Base-by-base conservation (phyloP, 2,113 vertebrate genomes). In the Engystomops pustulosus region DNA sequence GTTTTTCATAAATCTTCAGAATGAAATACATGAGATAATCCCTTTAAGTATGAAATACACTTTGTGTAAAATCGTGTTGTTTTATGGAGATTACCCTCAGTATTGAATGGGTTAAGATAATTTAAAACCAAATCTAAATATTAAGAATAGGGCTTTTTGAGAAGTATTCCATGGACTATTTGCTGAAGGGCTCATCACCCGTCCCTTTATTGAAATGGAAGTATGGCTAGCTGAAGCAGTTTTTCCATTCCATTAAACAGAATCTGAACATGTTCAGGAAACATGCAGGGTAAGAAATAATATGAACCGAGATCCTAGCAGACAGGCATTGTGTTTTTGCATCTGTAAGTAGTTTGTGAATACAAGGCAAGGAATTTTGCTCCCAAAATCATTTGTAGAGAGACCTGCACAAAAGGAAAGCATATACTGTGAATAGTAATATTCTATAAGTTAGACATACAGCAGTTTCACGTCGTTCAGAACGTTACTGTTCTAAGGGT, bases 231-330 rank as follows among this genome's bases (percentile, higher is more conserved):
- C 49, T 23, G 20, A 55, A 77, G 74, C 45, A 77, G 55, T 77
- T 77, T 77, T 77, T 77, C 74, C 51, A 58, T 77, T 58, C 74
- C 74, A 77, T 77, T 77, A 55, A 77, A 77, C 74, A 77, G 49
- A 77, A 55, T 77, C 10, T 38, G 74, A 77, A 55, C 74, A 58
- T 71, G 68, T 71, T 72, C 20, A 38, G 32, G 74, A 77, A 55
- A 77, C 74, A 77, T 55, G 74, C 74, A 14, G 74, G 34, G 45
- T 49, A 23, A 77, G 53, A 58, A 23, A 77, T 77, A 58, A 55
- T 55, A 77, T 77, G 49, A 18, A 36, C 18, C 55, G 49, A 77
- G 30, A 77, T 77, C 34, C 30, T 38, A 15, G 72, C 74, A 77
- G 51, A 49, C 27, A 51, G 25, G n/a, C 49, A 77, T n/a, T 77